These are phyloP conservation scores for Poecilia velifera DNA, from an alignment of 2,797 vertebrate species.

Conservation along the genomic window DNA sequence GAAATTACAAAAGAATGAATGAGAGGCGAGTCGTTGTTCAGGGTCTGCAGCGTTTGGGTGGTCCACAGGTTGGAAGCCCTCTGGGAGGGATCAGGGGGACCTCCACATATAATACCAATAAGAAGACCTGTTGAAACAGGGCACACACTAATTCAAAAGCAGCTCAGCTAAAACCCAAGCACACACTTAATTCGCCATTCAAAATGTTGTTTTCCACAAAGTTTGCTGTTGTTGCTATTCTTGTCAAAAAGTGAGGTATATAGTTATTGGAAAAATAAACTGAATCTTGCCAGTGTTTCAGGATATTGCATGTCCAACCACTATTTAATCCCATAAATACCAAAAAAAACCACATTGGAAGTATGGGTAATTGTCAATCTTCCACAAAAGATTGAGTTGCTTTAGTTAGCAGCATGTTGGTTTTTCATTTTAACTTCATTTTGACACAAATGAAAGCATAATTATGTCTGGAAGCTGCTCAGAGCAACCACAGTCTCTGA, in stretches of 20 bases:
- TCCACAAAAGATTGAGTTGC: constrained; percentile 20
- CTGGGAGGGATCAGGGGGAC: constrained; percentile 74
- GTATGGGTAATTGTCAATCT: constrained; percentile 37
- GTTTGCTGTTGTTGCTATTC: constrained; percentile 37
- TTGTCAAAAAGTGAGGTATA: constrained; percentile 50
- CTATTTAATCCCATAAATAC: constrained; percentile 32
- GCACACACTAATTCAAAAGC: constrained; percentile 53
- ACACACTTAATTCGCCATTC: constrained; percentile 27
- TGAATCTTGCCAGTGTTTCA: constrained; percentile 34
- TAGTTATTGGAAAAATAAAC: constrained; percentile 55
- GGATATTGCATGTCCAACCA: constrained; percentile 19
- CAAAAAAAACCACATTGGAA: constrained; percentile 50
- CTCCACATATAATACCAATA: constrained; percentile 65
- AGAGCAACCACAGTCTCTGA: constrained; percentile 43
- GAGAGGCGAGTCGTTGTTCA: constrained; percentile 68
- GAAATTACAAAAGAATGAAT: constrained; percentile 74
- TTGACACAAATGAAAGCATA: constrained; percentile 48
- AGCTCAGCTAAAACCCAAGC: constrained; percentile 39
- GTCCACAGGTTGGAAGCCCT: constrained; percentile 76
- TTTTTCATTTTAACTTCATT: constrained; percentile 45
- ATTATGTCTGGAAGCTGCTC: constrained; percentile 57
- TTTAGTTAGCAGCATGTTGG: constrained; percentile 42
- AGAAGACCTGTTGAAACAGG: constrained; percentile 66
- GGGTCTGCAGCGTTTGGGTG: constrained; percentile 74
- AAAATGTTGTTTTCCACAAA: constrained; percentile 53